Base-by-base conservation (phyloP, 2,888 invertebrate species). In the Rotaria socialis region DNA sequence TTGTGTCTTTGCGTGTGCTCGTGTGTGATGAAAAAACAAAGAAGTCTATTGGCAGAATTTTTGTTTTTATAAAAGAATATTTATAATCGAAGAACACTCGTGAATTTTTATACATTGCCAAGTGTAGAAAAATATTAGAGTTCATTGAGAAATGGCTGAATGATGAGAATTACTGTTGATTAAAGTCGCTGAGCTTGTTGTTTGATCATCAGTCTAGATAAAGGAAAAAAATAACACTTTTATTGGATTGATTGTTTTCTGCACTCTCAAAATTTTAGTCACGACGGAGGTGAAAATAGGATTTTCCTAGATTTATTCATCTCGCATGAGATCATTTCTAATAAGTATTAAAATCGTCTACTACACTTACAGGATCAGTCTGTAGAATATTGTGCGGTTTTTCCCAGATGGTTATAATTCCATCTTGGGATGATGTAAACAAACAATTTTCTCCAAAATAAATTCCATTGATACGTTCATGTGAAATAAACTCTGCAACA, bases 401-500 rank as follows among this genome's bases (percentile, higher is more conserved):
- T 88, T 96, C 96, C 98, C 98, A 99, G 88, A 98, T 98, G 92
- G 96, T 96, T 87, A 99, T 96, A 92, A 95, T 95, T 88, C 98
- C 99, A 93, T 99, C 98, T 91, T 98, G 98, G 92, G 98, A 98
- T 16, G 97, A 96, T 88, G 96, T 96, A 88, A 97, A 94, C 91
- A 97, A 94, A 92, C 95, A 96, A 92, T 97, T 97, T 90, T 96
- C 94, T 89, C 96, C 94, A 93, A 99, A 99, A 91, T 95, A 94
- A 89, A 99, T 92, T 89, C 96, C 95, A 88, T 97, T 97, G 89
- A 99, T 93, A 89, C 98, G 93, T 92, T 99, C 99, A 91, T 97
- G 96, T 86, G 98, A 96, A 89, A 99, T 94, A 93, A 97, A 97
- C 93, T 99, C 97, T 92, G 96, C 97, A 88, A 99, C 94, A 88